Conservation (phyloP, 1,140 invertebrate genomes). For the Leptestheria dahalacensis region DNA sequence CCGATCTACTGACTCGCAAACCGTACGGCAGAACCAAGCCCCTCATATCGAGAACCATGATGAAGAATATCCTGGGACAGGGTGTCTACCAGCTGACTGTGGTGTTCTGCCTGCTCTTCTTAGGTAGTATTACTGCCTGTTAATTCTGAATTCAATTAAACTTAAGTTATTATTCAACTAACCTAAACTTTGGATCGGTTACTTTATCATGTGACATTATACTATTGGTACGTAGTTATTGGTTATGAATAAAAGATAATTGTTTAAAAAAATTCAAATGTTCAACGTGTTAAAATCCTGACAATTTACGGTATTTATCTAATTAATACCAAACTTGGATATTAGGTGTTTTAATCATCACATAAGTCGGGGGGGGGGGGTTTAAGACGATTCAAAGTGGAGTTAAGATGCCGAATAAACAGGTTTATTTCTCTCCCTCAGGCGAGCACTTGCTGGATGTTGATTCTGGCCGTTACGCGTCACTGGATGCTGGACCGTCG, state of each 20-base stretch:
- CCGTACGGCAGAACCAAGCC: constrained; percentile 51
- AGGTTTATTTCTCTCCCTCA: constrained; percentile 17
- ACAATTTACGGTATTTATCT: no score
- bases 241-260: background rate
- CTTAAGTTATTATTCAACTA: no score
- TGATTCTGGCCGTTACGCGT: constrained; percentile 32
- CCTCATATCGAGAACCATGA: constrained; percentile 47
- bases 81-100: constrained; percentile 45
- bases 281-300: no score
- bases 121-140: no score
- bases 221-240: background rate
- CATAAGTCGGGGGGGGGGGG: no score
- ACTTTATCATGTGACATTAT: no score
- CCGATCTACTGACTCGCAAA: constrained; percentile 41
- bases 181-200: no score
- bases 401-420: no score
- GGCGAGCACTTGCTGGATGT: constrained; percentile 38
- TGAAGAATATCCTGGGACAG: constrained; percentile 50
- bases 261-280: background rate
- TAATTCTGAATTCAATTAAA: no score
- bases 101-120: constrained; percentile 42
- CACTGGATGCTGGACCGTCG: constrained; percentile 33
- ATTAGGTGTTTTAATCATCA: no score
- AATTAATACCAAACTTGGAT: no score
- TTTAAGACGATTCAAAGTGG: no score